Evolutionary conservation across 2,797 vertebrate genomes (phyloP).

Genomic region (Percopsis omiscomaycus): DNA sequence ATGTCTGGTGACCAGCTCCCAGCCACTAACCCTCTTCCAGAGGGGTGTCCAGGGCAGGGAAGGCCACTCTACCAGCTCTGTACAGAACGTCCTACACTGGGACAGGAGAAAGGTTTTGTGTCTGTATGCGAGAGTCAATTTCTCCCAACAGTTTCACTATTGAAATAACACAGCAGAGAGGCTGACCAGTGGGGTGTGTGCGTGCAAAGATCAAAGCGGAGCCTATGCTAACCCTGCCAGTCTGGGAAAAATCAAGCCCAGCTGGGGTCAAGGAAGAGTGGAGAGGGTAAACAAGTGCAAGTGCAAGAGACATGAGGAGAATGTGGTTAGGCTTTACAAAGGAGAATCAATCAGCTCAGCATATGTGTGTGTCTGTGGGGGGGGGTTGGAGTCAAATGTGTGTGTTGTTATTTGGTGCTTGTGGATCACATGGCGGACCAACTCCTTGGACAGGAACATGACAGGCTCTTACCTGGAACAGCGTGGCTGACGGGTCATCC

Average conservation of each 20-base stretch:
- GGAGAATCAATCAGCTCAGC: slow-evolving; percentile 37
- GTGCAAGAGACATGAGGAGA: slow-evolving; percentile 41
- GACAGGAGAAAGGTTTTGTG: slow-evolving; percentile 4
- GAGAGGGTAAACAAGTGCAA: slow-evolving; percentile 56
- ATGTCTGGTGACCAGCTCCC: no score
- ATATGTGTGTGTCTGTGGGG: neutral
- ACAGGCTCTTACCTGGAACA: slow-evolving; percentile 73
- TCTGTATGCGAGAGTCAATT: slow-evolving; percentile 6
- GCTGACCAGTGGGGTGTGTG: slow-evolving; percentile 46
- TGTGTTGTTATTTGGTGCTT: slow-evolving; percentile 21
- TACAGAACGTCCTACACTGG: slow-evolving; percentile 7
- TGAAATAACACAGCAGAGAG: slow-evolving; percentile 42
- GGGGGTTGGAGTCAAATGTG: neutral
- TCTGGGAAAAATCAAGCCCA: slow-evolving; percentile 79
- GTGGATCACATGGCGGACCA: no score
- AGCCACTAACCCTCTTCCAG: no score
- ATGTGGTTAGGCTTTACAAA: slow-evolving; percentile 65
- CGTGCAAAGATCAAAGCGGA: slow-evolving; percentile 70
- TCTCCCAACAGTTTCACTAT: slow-evolving; percentile 28
- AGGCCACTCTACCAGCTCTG: no score
- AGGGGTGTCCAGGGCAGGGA: no score
- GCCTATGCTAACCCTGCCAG: slow-evolving; percentile 76
- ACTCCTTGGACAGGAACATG: no score
- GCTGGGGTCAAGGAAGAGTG: slow-evolving; percentile 76
- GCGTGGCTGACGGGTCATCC: slow-evolving; percentile 65